These are phyloP conservation scores for Tympanuchus pallidicinctus DNA, from an alignment of 2,113 vertebrate species.

Conservation along the genomic window DNA sequence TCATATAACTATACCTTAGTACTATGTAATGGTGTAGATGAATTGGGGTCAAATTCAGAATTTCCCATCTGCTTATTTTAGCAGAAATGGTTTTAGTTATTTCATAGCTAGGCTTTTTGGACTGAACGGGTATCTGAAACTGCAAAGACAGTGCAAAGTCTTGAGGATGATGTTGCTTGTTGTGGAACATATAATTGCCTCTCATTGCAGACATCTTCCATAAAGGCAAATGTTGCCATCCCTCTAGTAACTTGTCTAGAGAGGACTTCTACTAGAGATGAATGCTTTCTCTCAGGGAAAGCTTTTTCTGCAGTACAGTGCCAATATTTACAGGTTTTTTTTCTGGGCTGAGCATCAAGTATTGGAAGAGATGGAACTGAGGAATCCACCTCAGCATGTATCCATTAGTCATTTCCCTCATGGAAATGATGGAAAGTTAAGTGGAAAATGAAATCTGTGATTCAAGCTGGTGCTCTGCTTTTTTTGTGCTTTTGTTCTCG, in stretches of 20 bases:
- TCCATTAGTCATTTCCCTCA: not conserved
- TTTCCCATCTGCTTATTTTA: not conserved
- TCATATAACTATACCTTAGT: not conserved
- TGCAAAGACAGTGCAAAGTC: not conserved
- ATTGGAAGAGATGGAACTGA: not conserved
- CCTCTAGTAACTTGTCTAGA: not conserved
- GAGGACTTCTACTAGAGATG: not conserved
- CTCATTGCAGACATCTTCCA: not conserved
- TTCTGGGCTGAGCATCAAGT: not conserved
- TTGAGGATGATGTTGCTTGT: not conserved
- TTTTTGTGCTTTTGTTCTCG: not conserved
- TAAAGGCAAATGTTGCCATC: not conserved
- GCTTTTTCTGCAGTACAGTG: not conserved
- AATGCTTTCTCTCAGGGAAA: not conserved
- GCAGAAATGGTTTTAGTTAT: not conserved
- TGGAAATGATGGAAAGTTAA: not conserved
- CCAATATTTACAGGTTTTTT: not conserved
- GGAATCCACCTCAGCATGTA: not conserved
- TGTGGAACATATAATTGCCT: not conserved
- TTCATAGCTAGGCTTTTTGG: not conserved
- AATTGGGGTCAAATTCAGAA: not conserved
- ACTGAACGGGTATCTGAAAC: not conserved
- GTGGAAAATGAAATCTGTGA: not conserved
- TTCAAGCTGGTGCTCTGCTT: not conserved
- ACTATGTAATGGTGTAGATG: not conserved